Conservation (phyloP, 1,140 invertebrate genomes). For the Drosophila repleta region DNA sequence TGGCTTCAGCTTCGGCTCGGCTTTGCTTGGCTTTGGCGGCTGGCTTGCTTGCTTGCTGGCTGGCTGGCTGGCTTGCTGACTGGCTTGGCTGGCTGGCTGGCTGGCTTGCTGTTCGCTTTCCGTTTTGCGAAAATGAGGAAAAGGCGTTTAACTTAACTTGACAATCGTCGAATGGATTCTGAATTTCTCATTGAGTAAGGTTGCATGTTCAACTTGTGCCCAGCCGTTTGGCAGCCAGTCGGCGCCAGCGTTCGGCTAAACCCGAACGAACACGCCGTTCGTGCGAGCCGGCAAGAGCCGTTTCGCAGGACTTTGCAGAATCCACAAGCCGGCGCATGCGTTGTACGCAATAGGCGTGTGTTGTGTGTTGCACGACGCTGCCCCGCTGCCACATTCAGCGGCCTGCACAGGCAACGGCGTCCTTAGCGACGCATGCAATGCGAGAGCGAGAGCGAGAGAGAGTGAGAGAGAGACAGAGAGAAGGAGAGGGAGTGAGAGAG, state of each 20-base stretch:
- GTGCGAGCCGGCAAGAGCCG: constrained; percentile 50
- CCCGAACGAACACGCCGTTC: constrained; percentile 32
- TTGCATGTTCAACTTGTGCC: constrained; percentile 48
- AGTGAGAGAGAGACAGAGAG: not conserved
- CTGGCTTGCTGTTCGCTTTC: constrained; percentile 50
- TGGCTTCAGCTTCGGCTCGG: constrained; percentile 11
- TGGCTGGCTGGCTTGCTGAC: constrained; percentile 41
- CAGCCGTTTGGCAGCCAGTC: constrained; percentile 21
- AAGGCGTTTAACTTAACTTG: constrained; percentile 77
- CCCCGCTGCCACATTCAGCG: constrained; percentile 42
- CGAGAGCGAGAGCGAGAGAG: not conserved
- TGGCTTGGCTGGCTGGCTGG: constrained; percentile 48
- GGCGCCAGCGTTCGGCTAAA: constrained; percentile 30
- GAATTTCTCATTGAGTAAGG: constrained; percentile 82
- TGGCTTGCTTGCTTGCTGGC: constrained; percentile 10
- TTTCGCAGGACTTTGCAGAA: constrained; percentile 50
- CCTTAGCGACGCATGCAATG: constrained; percentile 3
- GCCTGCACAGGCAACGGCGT: constrained; percentile 38
- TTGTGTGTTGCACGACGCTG: constrained; percentile 42
- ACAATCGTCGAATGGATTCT: constrained; percentile 81
- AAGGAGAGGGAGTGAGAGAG: not conserved
- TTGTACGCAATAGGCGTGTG: constrained; percentile 44
- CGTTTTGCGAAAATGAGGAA: constrained; percentile 70
- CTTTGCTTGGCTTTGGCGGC: constrained; percentile 8
- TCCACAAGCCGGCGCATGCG: constrained; percentile 73